Conservation (phyloP, 2,888 invertebrate species). For the Ectemnius continuus region DNA sequence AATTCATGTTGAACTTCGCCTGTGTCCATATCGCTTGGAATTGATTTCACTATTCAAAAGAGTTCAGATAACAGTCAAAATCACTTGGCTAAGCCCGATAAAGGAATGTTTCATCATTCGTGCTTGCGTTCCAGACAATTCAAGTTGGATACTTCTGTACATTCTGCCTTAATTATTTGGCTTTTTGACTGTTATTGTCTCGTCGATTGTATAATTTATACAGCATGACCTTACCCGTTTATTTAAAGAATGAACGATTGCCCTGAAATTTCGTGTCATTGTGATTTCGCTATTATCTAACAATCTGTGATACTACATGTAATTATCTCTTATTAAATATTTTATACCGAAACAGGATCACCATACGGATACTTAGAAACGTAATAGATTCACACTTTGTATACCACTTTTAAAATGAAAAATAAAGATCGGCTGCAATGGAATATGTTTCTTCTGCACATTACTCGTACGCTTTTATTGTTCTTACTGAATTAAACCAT, state of each 20-base stretch:
- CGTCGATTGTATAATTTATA: slow-evolving; percentile 56
- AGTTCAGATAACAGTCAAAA: slow-evolving; percentile 57
- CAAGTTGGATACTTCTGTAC: slow-evolving; percentile 10
- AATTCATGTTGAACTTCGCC: slow-evolving; percentile 27
- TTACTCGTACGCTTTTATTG: slow-evolving; percentile 17
- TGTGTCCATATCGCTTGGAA: slow-evolving; percentile 40
- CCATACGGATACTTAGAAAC: slow-evolving; percentile 50
- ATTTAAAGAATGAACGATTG: slow-evolving; percentile 56
- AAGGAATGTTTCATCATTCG: slow-evolving; percentile 12
- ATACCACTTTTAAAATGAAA: slow-evolving; percentile 58
- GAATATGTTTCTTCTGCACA: slow-evolving; percentile 35
- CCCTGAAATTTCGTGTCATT: slow-evolving; percentile 58
- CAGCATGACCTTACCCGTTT: slow-evolving; percentile 49
- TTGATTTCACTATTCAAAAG: slow-evolving; percentile 40
- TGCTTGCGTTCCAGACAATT: slow-evolving; percentile 13
- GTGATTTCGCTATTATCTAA: slow-evolving; percentile 62
- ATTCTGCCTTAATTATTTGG: slow-evolving; percentile 33
- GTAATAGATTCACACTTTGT: slow-evolving; percentile 60
- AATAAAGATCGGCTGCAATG: slow-evolving; percentile 54
- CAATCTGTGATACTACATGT: slow-evolving; percentile 64
- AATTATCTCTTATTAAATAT: slow-evolving; percentile 60
- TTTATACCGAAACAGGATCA: slow-evolving; percentile 55
- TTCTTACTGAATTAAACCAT: background rate
- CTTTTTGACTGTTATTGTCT: slow-evolving; percentile 60
- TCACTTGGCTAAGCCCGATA: slow-evolving; percentile 31